A percentile compares a stretch with the other conserved stretches of the same genome.
Evolutionary conservation across 2,797 vertebrate species (phyloP).

Genomic region (Lacerta viridis): DNA sequence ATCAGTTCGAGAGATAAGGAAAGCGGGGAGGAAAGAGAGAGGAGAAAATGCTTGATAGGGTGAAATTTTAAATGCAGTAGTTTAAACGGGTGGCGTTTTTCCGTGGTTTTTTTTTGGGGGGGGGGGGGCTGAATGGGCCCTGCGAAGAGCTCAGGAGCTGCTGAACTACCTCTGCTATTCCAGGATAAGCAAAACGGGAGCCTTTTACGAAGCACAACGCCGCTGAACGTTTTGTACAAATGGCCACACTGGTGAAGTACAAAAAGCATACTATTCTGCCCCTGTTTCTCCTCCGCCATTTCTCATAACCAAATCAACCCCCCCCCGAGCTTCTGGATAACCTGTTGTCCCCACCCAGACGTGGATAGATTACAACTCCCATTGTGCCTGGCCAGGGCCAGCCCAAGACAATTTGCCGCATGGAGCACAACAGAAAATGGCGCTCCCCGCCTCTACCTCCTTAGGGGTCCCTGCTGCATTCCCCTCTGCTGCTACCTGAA

Average conservation of each 20-base stretch:
- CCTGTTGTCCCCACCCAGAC: too few relatives aligned
- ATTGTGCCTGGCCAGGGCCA: too few relatives aligned
- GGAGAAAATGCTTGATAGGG: neutral
- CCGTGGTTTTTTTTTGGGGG: slow-evolving; percentile 8
- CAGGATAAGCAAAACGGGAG: slow-evolving; percentile 56
- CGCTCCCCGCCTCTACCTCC: too few relatives aligned
- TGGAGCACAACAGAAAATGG: too few relatives aligned
- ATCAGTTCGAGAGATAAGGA: slow-evolving; percentile 66
- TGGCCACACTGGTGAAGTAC: slow-evolving; percentile 33
- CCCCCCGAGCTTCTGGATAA: too few relatives aligned
- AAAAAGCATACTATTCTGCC: slow-evolving; percentile 55
- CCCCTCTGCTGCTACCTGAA: too few relatives aligned
- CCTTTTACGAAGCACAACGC: slow-evolving; percentile 57
- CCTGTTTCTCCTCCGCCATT: neutral
- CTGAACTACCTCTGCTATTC: slow-evolving; percentile 29
- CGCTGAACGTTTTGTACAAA: slow-evolving; percentile 59
- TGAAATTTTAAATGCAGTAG: slow-evolving; percentile 51
- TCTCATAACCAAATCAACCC: slow-evolving; percentile 2
- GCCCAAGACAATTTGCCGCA: too few relatives aligned
- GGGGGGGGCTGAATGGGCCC: slow-evolving; percentile 41
- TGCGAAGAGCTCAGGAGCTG: slow-evolving; percentile 43
- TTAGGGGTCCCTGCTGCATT: too few relatives aligned
- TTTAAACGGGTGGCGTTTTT: neutral
- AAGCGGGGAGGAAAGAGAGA: neutral
- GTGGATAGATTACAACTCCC: too few relatives aligned